phyloP scores from a whole-genome alignment of 2,888 invertebrate genomes.

The Leptothorax acervorum region DNA sequence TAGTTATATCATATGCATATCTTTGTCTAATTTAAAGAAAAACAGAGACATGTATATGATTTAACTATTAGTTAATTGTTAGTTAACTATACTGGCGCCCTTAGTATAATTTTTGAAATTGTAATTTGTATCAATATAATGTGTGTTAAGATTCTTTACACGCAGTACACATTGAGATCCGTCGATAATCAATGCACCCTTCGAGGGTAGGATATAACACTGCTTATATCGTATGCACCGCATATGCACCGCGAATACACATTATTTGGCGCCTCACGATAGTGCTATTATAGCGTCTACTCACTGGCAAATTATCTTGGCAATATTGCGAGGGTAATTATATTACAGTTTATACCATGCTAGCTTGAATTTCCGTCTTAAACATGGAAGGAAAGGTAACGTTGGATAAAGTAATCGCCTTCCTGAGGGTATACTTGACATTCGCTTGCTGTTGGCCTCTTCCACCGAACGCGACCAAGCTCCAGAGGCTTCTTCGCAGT shows the following conservation, averaged over 20 bases:
- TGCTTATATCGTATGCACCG: constrained; percentile 20
- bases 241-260: not conserved
- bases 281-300: constrained; percentile 16
- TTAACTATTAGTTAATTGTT: no score
- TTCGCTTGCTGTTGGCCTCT: constrained; percentile 43
- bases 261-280: not conserved
- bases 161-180: not conserved
- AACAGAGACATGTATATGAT: no score
- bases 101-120: not conserved
- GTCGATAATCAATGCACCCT: not conserved
- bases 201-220: not conserved
- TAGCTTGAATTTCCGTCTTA: not conserved
- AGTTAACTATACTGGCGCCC: no score
- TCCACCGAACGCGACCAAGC: constrained; percentile 1
- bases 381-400: constrained; percentile 28
- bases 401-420: not conserved
- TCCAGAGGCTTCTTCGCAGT: not conserved
- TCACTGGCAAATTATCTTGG: constrained; percentile 10
- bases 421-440: constrained; percentile 14
- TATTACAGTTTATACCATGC: not conserved
- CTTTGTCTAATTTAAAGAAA: no score
- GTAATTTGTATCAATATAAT: not conserved
- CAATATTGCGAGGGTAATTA: not conserved
- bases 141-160: not conserved
- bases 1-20: no score